Percentiles rank a stretch among this genome's conserved stretches.
Conservation (phyloP, 2,888 invertebrate species). For the Octonoba sinensis region DNA sequence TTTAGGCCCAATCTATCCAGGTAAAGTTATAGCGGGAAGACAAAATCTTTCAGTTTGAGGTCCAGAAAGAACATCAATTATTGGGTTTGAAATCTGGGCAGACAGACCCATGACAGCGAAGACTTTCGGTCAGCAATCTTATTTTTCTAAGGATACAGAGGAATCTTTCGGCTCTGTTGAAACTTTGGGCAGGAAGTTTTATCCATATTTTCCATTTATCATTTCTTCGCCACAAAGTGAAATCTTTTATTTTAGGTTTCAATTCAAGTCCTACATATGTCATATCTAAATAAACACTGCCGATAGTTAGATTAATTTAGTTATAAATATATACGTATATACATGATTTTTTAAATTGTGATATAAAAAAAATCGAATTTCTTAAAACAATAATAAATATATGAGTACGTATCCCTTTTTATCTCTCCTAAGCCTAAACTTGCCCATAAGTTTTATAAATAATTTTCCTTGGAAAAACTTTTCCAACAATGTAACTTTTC, state of each 20-base stretch:
- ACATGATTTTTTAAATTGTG: too few species aligned
- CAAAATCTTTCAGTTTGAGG: conserved; percentile 30
- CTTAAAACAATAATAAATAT: too few species aligned
- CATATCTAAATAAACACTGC: too few species aligned
- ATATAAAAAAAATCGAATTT: too few species aligned
- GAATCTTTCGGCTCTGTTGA: conserved; percentile 5
- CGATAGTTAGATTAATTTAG: too few species aligned
- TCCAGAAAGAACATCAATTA: conserved; percentile 55
- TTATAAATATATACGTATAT: too few species aligned
- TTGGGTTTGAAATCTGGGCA: conserved; percentile 51
- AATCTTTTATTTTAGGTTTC: neutral
- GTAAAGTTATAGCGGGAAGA: conserved; percentile 22
- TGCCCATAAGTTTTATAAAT: too few species aligned
- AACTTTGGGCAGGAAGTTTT: conserved; percentile 21
- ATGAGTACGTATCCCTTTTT: too few species aligned
- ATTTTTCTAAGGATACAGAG: conserved; percentile 30
- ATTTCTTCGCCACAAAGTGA: conserved; percentile 17
- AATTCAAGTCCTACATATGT: too few species aligned
- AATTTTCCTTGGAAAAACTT: too few species aligned
- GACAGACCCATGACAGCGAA: conserved; percentile 42
- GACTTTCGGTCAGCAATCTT: conserved; percentile 26
- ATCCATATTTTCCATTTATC: conserved; percentile 45
- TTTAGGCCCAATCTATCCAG: conserved; percentile 5
- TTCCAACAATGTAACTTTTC: too few species aligned
- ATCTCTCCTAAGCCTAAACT: too few species aligned